Percentiles rank a stretch among this genome's conserved stretches.
Evolutionary conservation across 2,113 vertebrate genomes (phyloP).

Genomic region (Syngnathus typhle): DNA sequence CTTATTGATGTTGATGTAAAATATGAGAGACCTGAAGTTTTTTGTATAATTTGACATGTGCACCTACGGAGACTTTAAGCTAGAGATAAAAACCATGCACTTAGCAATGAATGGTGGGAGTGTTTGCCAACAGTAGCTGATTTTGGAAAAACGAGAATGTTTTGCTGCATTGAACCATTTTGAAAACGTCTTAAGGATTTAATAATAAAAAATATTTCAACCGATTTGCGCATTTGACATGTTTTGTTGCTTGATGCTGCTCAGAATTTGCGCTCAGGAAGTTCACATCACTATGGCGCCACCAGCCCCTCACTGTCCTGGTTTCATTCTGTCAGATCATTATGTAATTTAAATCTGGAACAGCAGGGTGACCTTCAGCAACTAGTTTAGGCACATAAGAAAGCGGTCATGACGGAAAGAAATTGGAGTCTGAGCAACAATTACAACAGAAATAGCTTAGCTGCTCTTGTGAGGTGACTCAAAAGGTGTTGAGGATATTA

Average conservation of each 20-base stretch:
- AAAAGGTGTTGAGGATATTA: slow-evolving; percentile 52
- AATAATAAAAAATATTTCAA: slow-evolving; percentile 43
- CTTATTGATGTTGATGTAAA: slow-evolving; percentile 52
- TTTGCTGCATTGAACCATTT: slow-evolving; percentile 40
- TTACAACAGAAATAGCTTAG: slow-evolving; percentile 54
- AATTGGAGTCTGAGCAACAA: slow-evolving; percentile 46
- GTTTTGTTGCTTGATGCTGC: slow-evolving; percentile 1
- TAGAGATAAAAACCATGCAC: slow-evolving; percentile 29
- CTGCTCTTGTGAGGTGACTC: slow-evolving; percentile 51
- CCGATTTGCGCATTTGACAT: slow-evolving; percentile 3
- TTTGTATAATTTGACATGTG: slow-evolving; percentile 56
- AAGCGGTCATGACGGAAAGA: slow-evolving; percentile 41
- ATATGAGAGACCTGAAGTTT: slow-evolving; percentile 46
- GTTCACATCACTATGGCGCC: slow-evolving; percentile 52
- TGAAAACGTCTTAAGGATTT: slow-evolving; percentile 38
- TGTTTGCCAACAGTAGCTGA: slow-evolving; percentile 42
- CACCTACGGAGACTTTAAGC: slow-evolving; percentile 45
- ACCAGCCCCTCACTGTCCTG: slow-evolving; percentile 52
- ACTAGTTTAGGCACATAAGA: slow-evolving; percentile 58
- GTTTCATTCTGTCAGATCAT: slow-evolving; percentile 65
- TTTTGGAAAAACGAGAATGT: slow-evolving; percentile 26
- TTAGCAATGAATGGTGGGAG: slow-evolving; percentile 36
- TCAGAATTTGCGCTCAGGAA: slow-evolving; percentile 24
- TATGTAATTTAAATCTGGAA: slow-evolving; percentile 61
- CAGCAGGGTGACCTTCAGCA: slow-evolving; percentile 64